Percentiles rank a stretch among this genome's conserved stretches.
Evolutionary conservation across 1,140 invertebrate species (phyloP).

Genomic region (Pentalonia nigronervosa): DNA sequence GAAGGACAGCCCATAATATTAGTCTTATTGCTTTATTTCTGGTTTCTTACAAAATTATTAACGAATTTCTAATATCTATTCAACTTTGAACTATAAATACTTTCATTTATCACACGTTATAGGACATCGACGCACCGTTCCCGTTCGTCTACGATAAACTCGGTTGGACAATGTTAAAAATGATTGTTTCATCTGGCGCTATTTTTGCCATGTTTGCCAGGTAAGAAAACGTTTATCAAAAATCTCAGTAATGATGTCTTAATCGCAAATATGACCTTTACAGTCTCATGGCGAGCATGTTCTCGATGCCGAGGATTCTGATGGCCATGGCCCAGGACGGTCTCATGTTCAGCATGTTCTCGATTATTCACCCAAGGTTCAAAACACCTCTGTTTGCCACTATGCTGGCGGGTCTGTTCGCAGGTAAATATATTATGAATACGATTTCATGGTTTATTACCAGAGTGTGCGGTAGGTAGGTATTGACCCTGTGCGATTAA

Average conservation of each 20-base stretch:
- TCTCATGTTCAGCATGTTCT: conserved; percentile 78
- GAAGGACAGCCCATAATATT: neutral
- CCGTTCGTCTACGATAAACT: conserved; percentile 80
- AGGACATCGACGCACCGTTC: conserved; percentile 83
- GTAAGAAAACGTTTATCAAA: conserved; percentile 47
- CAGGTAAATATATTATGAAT: conserved; percentile 59
- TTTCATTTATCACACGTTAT: conserved; percentile 60
- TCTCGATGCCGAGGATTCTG: conserved; percentile 84
- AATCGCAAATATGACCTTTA: conserved; percentile 61
- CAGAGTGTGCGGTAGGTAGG: neutral
- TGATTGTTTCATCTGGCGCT: conserved; percentile 87
- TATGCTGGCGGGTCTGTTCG: conserved; percentile 72
- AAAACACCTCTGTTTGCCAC: conserved; percentile 85
- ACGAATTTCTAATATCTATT: neutral
- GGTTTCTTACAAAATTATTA: neutral
- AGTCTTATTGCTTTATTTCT: neutral
- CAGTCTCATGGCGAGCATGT: conserved; percentile 86
- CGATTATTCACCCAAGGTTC: conserved; percentile 73
- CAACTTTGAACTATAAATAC: neutral
- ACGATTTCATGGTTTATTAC: neutral
- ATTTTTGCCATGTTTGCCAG: conserved; percentile 70
- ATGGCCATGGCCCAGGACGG: conserved; percentile 89
- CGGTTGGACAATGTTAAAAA: conserved; percentile 78
- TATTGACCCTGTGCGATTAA: neutral
- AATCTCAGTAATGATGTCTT: neutral